Evolutionary conservation across 2,888 invertebrate genomes (phyloP), one percentile per base, ranked within the genome.

Genomic region (Lissocephala sabroskyi): DNA sequence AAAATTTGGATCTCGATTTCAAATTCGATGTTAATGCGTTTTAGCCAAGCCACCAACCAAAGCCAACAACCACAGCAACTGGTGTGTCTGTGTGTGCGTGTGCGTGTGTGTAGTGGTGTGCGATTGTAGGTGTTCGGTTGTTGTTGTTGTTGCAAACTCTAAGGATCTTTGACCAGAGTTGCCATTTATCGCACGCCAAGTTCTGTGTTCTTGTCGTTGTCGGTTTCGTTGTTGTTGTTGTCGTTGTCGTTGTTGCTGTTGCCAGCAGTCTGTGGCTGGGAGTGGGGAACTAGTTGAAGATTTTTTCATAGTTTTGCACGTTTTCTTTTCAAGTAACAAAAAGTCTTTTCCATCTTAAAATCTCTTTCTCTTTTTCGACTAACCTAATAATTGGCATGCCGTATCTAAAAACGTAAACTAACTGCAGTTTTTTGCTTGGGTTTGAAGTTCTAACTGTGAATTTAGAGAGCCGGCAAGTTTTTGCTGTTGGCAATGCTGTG

Each of bases 21-120:
- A 81, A 81, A 65, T 81, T 81, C 58, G 80, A 81, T 77, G 82
- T 81, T 56, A 80, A 81, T 71, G 81, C 81, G 65, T 81, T 81
- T 79, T 81, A 81, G 81, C 79, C 64, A 73, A 56, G 36, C 45
- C 46, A 56, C 42, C 41, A 41, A 13, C 17, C 16, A 41, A n/a
- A 62, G 53, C 44, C 46, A 59, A 39, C 49, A 44, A 39, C 47
- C 42, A 44, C 60, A 47, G 43, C 39, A 51, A 71, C 57, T 56
- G 67, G 63, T 73, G 56, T 61, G 41, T 49, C 7, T 13, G 33
- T 33, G 33, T 33, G 35, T 35, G 16, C 16, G 16, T 35, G 16
- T 35, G 35, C 35, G 35, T 35, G 35, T 35, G 16, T 16, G 23
- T 23, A 3, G 3, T 23, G n/a, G n/a, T n/a, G n/a, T n/a, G n/a